Evolutionary conservation across 2,113 vertebrate species (phyloP), one percentile per base, ranked within the genome.

Genomic region (Odontophorus gujanensis): DNA sequence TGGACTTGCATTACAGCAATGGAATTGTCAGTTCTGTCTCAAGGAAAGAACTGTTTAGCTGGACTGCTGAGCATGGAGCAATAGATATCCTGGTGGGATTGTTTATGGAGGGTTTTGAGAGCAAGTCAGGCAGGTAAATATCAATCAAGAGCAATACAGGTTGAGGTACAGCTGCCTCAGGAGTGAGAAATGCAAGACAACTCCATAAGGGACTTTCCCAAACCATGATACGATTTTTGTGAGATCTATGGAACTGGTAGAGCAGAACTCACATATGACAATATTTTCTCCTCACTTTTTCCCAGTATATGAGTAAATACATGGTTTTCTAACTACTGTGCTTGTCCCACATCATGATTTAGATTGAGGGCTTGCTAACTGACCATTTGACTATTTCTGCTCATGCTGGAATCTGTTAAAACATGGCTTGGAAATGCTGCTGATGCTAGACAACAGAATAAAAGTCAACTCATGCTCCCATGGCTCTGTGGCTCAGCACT

Each of bases 401-500:
- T 92, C 30, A 18, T 58, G 50, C 45, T 89, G 71, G 74, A 0
- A 1, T 53, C 81, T 87, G 50, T 84, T 90, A 87, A 81, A 95
- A 89, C 53, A 21, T 32, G 50, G 36, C 55, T 96, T 92, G 78
- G 67, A 92, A 96, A 95, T 84, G 83, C 43, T 93, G 92, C 92
- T 87, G 89, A 92, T 92, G 86, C 80, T 73, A 79, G 58, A 61
- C 62, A 81, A 84, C 68, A 92, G 61, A 90, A 90, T 89, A 92
- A 90, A 96, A 96, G 77, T 81, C 58, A 90, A 77, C 66, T 95
- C 74, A 76, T 0, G 0, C 62, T 79, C 36, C 89, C 36, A 8
- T 87, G 71, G 53, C 71, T 92, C 43, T 93, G 93, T 95, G 75
- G 72, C 84, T 95, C 95, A 92, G 92, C 94, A 85, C 38, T 80